Base-by-base conservation (phyloP, 2,888 invertebrate species). In the Rhogogaster chlorosoma region DNA sequence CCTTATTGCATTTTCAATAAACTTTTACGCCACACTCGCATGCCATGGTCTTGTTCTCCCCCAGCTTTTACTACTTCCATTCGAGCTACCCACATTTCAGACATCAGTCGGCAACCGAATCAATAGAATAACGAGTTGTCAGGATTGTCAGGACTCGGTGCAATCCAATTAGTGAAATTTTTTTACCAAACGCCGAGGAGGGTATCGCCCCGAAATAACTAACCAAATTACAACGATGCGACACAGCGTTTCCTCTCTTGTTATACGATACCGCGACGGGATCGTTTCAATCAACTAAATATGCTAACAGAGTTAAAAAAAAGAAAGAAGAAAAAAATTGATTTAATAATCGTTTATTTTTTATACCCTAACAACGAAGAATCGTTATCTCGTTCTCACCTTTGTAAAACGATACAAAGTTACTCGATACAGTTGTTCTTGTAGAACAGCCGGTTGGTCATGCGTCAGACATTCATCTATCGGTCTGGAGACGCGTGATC, bases 81-180 rank as follows among this genome's bases (percentile, higher is more conserved):
- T 18, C 10, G 1, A 61, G 9, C 12, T 15, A 64, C 15, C n/a
- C 3, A 3, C 3, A 67, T 32, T 67, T 32, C 18, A 32, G 29
- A 15, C 15, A 2, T 22, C 38, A 73, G 12, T 73, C 7, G 1
- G n/a, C n/a, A 5, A 75, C 38, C 36, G 5, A 26, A 75, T 75
- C 26, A n/a, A 32, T 38, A 5, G 26, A 75, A 45, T 75, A 26
- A 15, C 75, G 75, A 42, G 45, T 75, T 22, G 12, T 45, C 45
- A 42, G 12, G 42, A 42, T 22, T 38, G 73, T 22, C 42, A 26
- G 38, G 26, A 73, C 73, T 42, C 10, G 22, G 42, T 42, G 42
- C n/a, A 22, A 42, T 73, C 73, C 73, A 77, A 77, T 77, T 77
- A 53, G 77, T 29, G 9, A 49, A 45, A 32, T 77, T 77, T 53